Percentiles rank a stretch among this genome's conserved stretches.
phyloP scores from a whole-genome alignment of 2,888 invertebrate species.

The Aspidapion aeneum region DNA sequence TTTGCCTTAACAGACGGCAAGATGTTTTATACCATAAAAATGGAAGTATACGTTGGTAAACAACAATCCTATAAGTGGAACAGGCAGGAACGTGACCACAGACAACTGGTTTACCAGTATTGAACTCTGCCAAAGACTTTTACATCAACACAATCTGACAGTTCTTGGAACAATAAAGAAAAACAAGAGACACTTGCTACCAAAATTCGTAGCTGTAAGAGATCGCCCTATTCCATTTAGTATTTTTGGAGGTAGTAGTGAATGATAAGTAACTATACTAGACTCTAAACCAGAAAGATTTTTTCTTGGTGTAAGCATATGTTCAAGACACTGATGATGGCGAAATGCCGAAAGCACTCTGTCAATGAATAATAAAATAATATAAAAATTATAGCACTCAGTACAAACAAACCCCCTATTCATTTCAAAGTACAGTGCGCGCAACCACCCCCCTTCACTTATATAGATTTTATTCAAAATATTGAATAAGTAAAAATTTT shows the following conservation, averaged over 20 bases:
- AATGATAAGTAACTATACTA: too few species aligned
- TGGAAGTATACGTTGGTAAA: conserved; percentile 5
- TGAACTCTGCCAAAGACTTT: not conserved
- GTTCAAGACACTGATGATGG: too few species aligned
- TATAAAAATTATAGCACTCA: too few species aligned
- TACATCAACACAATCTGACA: not conserved
- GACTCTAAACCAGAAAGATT: too few species aligned
- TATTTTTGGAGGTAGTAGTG: not conserved
- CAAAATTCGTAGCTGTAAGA: not conserved
- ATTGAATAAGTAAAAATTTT: too few species aligned
- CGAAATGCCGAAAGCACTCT: too few species aligned
- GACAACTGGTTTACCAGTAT: not conserved
- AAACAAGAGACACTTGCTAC: not conserved
- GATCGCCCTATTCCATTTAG: not conserved
- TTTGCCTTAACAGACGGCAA: conserved; percentile 1
- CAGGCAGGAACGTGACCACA: not conserved
- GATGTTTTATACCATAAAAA: not conserved
- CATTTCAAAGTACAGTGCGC: too few species aligned
- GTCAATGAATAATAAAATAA: too few species aligned
- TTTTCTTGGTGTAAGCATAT: too few species aligned
- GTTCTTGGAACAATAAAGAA: not conserved
- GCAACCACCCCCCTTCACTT: too few species aligned
- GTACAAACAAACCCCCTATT: too few species aligned
- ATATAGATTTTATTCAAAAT: too few species aligned
- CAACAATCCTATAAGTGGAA: not conserved